phyloP scores from a whole-genome alignment of 2,113 vertebrate species.

The Heterotilapia buettikoferi region DNA sequence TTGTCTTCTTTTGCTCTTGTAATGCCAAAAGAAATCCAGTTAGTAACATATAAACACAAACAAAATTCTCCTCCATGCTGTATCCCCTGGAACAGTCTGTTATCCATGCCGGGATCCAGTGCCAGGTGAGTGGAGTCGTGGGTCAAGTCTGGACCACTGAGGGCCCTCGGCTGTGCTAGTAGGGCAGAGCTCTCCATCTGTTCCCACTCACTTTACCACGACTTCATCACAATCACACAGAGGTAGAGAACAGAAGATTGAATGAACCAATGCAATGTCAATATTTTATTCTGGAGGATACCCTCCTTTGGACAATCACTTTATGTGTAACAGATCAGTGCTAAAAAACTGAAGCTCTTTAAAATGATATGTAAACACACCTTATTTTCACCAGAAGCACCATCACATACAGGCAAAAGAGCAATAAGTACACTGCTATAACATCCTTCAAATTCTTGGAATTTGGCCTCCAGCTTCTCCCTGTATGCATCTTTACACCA shows the following conservation, averaged over 20 bases:
- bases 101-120: not conserved
- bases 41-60: not conserved
- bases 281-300: not conserved
- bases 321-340: not conserved
- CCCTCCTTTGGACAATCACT: not conserved
- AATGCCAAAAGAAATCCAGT: not conserved
- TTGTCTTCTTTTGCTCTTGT: not conserved
- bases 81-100: not conserved
- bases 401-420: not conserved
- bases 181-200: not conserved
- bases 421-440: not conserved
- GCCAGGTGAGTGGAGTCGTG: not conserved
- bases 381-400: not conserved
- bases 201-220: not conserved
- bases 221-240: not conserved
- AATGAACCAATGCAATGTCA: not conserved
- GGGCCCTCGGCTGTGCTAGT: not conserved
- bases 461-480: not conserved
- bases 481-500: not conserved
- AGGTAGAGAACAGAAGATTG: not conserved
- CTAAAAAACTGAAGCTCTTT: not conserved
- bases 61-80: not conserved
- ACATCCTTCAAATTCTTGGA: not conserved
- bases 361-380: not conserved
- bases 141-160: not conserved